phyloP scores from a whole-genome alignment of 2,113 vertebrate genomes.

The Otus sunia region DNA sequence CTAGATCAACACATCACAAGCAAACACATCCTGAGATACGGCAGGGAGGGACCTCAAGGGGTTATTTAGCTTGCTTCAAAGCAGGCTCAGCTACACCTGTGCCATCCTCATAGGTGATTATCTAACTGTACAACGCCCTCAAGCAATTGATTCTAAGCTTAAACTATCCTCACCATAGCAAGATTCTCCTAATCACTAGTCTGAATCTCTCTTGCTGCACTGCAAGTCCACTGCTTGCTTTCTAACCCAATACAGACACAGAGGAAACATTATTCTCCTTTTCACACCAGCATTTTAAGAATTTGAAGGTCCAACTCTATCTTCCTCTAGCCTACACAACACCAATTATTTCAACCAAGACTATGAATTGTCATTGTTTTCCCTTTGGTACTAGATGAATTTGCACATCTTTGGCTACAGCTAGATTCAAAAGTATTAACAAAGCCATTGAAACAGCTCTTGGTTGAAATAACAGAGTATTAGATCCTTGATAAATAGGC shows the following conservation, averaged over 20 bases:
- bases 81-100: neutral
- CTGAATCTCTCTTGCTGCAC: neutral
- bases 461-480: neutral
- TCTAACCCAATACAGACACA: neutral
- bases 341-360: neutral
- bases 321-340: neutral
- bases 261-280: neutral
- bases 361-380: neutral
- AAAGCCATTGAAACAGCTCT: neutral
- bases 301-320: neutral
- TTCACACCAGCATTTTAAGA: neutral
- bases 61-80: neutral
- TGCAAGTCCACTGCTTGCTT: neutral
- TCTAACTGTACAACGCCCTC: neutral
- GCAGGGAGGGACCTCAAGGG: neutral
- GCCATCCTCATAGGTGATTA: neutral
- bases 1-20: neutral
- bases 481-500: neutral
- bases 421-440: neutral
- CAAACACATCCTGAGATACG: neutral
- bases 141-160: neutral
- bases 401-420: neutral
- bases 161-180: neutral
- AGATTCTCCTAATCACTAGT: neutral
- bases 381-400: neutral